phyloP scores from a whole-genome alignment of 2,888 invertebrate genomes.

The Eudemis profundana region DNA sequence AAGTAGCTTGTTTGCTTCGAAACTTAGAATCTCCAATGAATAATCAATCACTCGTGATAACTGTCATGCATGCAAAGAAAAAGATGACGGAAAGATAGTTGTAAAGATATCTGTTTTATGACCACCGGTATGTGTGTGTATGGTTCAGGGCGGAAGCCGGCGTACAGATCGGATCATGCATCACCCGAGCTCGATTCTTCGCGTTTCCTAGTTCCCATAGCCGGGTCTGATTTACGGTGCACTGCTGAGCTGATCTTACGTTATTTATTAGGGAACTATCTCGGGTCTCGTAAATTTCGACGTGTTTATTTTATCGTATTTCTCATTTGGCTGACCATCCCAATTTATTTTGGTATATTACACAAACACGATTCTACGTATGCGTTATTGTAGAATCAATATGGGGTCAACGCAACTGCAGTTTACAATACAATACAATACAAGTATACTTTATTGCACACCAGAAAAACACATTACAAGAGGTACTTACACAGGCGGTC shows the following conservation, averaged over 20 bases:
- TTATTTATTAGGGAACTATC: conserved; percentile 10
- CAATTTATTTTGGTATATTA: no score
- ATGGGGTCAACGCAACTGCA: no score
- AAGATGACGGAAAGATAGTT: not conserved
- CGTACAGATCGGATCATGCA: conserved; percentile 3
- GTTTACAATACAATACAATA: no score
- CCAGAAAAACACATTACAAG: no score
- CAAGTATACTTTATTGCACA: no score
- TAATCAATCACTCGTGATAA: not conserved
- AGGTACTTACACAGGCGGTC: no score
- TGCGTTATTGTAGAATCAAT: no score
- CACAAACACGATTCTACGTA: no score
- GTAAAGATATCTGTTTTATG: not conserved
- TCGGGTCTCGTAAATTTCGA: not conserved
- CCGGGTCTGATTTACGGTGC: conserved; percentile 26
- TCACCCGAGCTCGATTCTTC: conserved; percentile 11
- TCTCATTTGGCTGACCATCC: no score
- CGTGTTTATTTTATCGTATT: no score
- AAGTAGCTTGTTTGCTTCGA: no score
- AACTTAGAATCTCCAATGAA: not conserved
- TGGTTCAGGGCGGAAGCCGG: not conserved
- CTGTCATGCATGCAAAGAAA: not conserved
- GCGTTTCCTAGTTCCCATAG: conserved; percentile 31
- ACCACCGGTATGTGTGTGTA: not conserved
- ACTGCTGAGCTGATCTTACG: conserved; percentile 1